phyloP scores from a whole-genome alignment of 2,113 vertebrate genomes.

The Cranoglanis bouderius region DNA sequence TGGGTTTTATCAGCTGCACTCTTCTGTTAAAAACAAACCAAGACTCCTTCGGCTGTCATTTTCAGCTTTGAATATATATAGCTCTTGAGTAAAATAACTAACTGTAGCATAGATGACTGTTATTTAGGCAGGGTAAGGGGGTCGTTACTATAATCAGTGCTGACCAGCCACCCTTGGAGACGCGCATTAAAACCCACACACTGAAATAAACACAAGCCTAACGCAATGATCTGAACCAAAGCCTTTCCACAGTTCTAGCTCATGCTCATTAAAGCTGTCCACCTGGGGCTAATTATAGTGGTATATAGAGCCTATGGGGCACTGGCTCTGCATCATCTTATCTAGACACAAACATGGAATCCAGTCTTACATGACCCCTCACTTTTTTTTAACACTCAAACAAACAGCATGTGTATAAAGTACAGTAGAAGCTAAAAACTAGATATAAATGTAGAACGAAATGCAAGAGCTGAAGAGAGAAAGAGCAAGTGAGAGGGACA shows the following conservation, averaged over 20 bases:
- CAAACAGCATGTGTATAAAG: conserved; percentile 56
- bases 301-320: conserved; percentile 39
- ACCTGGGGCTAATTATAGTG: conserved; percentile 54
- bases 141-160: conserved; percentile 55
- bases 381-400: conserved; percentile 33
- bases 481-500: background rate
- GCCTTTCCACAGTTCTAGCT: conserved; percentile 52
- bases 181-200: conserved; percentile 52
- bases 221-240: conserved; percentile 46
- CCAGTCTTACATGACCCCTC: conserved; percentile 24
- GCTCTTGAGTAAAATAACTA: conserved; percentile 57
- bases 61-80: conserved; percentile 40
- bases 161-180: conserved; percentile 50
- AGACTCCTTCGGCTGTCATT: conserved; percentile 49
- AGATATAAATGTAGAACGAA: conserved; percentile 65
- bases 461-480: background rate
- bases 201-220: conserved; percentile 55
- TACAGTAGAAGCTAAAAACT: conserved; percentile 58
- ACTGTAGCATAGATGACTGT: conserved; percentile 56
- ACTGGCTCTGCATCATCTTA: conserved; percentile 37
- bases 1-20: conserved; percentile 24
- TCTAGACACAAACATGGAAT: conserved; percentile 45
- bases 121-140: conserved; percentile 54
- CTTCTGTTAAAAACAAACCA: conserved; percentile 38
- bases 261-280: conserved; percentile 54